Percentiles rank a stretch among this genome's conserved stretches.
These are phyloP conservation scores for Drosophila fuyamai DNA, from an alignment of 1,140 invertebrate species.

Conservation along the genomic window DNA sequence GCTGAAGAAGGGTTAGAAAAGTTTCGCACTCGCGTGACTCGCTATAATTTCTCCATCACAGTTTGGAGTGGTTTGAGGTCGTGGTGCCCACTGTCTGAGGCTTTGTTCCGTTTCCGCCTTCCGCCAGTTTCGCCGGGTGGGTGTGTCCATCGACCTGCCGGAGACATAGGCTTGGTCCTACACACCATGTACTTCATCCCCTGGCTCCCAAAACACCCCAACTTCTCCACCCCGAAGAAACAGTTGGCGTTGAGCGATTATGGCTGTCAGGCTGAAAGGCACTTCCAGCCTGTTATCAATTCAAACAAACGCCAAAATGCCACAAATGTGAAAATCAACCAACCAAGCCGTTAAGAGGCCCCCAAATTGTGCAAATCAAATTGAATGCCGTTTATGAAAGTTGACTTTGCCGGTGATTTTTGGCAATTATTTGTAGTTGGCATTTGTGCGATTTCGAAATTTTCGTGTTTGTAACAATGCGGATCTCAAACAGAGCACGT, in stretches of 20 bases:
- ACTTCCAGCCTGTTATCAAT: slow-evolving; percentile 64
- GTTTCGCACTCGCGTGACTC: slow-evolving; percentile 72
- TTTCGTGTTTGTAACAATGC: slow-evolving; percentile 40
- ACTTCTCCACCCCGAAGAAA: background rate
- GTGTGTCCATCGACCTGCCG: slow-evolving; percentile 68
- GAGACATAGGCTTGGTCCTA: slow-evolving; percentile 51
- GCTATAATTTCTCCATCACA: slow-evolving; percentile 69
- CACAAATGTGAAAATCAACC: slow-evolving; percentile 34
- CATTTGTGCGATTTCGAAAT: slow-evolving; percentile 75
- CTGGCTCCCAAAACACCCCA: slow-evolving; percentile 27
- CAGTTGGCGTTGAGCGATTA: slow-evolving; percentile 70
- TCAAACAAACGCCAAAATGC: slow-evolving; percentile 48
- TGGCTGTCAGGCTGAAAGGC: slow-evolving; percentile 72
- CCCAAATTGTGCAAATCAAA: slow-evolving; percentile 68
- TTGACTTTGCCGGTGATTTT: slow-evolving; percentile 57
- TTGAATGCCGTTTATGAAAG: slow-evolving; percentile 73
- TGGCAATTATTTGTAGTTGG: slow-evolving; percentile 61
- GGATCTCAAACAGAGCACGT: slow-evolving; percentile 63
- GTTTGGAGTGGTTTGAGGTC: slow-evolving; percentile 31
- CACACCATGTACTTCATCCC: slow-evolving; percentile 6
- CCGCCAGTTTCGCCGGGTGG: slow-evolving; percentile 39
- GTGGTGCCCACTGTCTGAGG: slow-evolving; percentile 44
- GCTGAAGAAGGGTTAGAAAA: slow-evolving; percentile 62
- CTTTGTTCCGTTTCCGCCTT: slow-evolving; percentile 75
- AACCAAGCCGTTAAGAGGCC: slow-evolving; percentile 21